Evolutionary conservation across 2,888 invertebrate species (phyloP), one percentile per base, ranked within the genome.

Genomic region (Nomada flava): DNA sequence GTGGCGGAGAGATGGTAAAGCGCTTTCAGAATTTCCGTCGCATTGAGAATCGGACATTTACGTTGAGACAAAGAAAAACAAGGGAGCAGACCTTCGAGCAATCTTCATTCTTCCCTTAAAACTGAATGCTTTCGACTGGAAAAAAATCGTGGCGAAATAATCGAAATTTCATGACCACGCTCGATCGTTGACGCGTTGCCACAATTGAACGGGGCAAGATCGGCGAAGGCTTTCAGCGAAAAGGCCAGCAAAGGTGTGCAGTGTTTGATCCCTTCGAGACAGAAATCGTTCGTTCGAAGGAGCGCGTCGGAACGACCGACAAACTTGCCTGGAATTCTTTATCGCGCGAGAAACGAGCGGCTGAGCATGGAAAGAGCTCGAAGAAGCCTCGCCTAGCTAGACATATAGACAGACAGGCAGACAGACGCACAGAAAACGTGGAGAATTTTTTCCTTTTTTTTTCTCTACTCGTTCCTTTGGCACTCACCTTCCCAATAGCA

Each of bases 401-500:
- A 36, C 36, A 5, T 7, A 29, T 29, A 29, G 29, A 29, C 29
- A 36, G 36, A 7, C 26, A n/a, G 20, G 23, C 15, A 18, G n/a
- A 50, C 47, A 26, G 23, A 36, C 47, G 23, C 29, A 42, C 52
- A 2, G 13, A 65, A n/a, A 44, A 44, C 23, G 50, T 20, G 47
- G 36, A 2, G 36, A n/a, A 15, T 50, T 20, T 20, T 50, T 55
- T 53, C 15, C 20, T 36, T 47, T 53, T 15, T 55, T 55, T 15
- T 55, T 4, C 11, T 60, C 15, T 29, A 9, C 10, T 18, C 20
- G 55, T 29, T 42, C 11, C 11, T n/a, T 36, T 47, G 47, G 42
- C 69, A 95, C 96, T 95, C 94, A 96, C 96, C 95, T 95, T 84
- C 94, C 94, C 69, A 96, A 94, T 86, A 96, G 94, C 81, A 94